A percentile compares a stretch with the other conserved stretches of the same genome.
Conservation (phyloP, 1,140 invertebrate genomes). For the Aphis gossypii region DNA sequence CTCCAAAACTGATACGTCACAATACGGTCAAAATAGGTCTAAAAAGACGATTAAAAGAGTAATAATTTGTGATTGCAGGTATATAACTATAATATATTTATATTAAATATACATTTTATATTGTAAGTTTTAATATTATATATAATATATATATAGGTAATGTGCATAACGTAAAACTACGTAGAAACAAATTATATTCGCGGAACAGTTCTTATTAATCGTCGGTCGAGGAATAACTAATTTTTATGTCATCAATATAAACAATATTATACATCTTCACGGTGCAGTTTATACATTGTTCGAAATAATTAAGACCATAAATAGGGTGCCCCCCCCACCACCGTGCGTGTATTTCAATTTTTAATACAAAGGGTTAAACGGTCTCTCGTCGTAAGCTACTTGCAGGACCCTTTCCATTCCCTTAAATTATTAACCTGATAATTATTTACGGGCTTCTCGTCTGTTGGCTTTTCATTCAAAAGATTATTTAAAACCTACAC, state of each 20-base stretch:
- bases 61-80: not conserved
- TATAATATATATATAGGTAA: no score
- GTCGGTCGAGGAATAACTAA: not conserved
- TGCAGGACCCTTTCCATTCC: conserved; percentile 48
- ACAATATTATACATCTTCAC: not conserved
- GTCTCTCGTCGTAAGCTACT: conserved; percentile 51
- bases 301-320: conserved; percentile 46
- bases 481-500: conserved; percentile 55
- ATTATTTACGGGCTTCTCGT: conserved; percentile 51
- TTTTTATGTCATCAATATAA: conserved; percentile 18
- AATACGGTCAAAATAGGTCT: not conserved
- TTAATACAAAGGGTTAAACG: conserved; percentile 57
- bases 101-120: not conserved
- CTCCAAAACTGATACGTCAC: not conserved
- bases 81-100: not conserved
- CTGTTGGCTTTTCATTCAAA: conserved; percentile 53
- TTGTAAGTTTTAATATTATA: not conserved
- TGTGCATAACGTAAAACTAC: not conserved
- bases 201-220: not conserved
- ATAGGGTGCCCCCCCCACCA: not conserved
- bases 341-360: conserved; percentile 45
- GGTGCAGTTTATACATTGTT: not conserved
- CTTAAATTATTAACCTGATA: conserved; percentile 56
- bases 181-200: conserved; percentile 17
- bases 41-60: not conserved